Evolutionary conservation across 1,140 invertebrate species (phyloP).

Genomic region (Heliconius hermathena): DNA sequence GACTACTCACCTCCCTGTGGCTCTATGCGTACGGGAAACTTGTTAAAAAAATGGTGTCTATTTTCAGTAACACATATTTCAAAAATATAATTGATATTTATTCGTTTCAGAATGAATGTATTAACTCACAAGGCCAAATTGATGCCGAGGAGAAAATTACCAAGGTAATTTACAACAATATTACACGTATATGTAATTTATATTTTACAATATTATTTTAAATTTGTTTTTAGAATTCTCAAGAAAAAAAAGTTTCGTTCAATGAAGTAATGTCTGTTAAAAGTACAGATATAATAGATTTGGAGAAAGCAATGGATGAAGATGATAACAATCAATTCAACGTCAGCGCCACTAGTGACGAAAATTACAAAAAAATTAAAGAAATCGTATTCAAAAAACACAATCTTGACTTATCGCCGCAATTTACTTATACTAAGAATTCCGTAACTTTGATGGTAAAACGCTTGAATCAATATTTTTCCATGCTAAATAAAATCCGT

Average conservation of each 20-base stretch:
- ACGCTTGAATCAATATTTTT: background rate
- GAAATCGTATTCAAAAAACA: conserved; percentile 63
- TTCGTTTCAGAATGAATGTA: background rate
- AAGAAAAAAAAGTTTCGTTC: conserved; percentile 36
- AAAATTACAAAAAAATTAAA: conserved; percentile 56
- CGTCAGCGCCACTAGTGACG: conserved; percentile 48
- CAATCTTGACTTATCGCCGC: conserved; percentile 65
- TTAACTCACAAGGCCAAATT: background rate
- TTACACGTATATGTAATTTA: background rate
- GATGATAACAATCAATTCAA: conserved; percentile 40
- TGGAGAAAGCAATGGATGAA: conserved; percentile 32
- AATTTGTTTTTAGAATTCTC: conserved; percentile 22
- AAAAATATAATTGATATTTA: background rate
- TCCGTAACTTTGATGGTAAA: conserved; percentile 28
- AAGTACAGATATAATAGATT: conserved; percentile 12
- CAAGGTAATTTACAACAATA: background rate
- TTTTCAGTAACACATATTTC: no score
- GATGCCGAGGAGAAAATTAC: background rate
- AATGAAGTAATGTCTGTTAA: conserved; percentile 25
- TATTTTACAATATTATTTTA: background rate
- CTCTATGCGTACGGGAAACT: no score
- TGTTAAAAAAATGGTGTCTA: no score
- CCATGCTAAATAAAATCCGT: no score
- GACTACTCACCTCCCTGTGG: no score
- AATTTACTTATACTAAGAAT: conserved; percentile 67